These are phyloP conservation scores for Polymixis flavicincta DNA, from an alignment of 2,888 invertebrate species.

Conservation along the genomic window DNA sequence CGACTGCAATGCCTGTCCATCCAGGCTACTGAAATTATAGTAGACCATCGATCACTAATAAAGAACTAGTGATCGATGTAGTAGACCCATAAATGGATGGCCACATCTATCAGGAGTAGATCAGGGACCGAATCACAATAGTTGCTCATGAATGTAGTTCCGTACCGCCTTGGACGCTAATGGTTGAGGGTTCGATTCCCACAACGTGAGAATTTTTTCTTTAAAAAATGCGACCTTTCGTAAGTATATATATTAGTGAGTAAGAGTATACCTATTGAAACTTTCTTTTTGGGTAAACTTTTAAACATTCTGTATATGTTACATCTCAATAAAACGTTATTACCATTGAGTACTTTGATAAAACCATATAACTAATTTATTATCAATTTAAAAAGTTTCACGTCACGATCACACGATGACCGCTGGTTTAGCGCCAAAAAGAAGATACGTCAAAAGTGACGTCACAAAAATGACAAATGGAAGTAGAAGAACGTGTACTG, in stretches of 20 bases:
- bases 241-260: too few relatives aligned
- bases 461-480: neutral
- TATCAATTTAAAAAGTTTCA: neutral
- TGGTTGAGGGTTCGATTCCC: too few relatives aligned
- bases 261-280: neutral
- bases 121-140: neutral
- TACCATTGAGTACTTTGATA: neutral
- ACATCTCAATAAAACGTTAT: neutral
- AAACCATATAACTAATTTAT: neutral
- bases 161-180: too few relatives aligned
- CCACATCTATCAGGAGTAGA: neutral
- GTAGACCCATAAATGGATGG: neutral
- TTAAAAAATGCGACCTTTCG: too few relatives aligned
- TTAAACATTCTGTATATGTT: neutral
- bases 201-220: too few relatives aligned
- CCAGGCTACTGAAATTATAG: neutral
- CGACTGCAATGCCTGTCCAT: neutral
- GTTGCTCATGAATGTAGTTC: neutral
- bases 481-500: too few relatives aligned
- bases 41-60: too few relatives aligned
- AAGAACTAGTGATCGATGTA: too few relatives aligned
- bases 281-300: neutral
- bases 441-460: neutral
- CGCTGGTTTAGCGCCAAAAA: neutral
- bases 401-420: neutral